Base-by-base conservation (phyloP, 2,797 vertebrate genomes). In the Lemur catta region DNA sequence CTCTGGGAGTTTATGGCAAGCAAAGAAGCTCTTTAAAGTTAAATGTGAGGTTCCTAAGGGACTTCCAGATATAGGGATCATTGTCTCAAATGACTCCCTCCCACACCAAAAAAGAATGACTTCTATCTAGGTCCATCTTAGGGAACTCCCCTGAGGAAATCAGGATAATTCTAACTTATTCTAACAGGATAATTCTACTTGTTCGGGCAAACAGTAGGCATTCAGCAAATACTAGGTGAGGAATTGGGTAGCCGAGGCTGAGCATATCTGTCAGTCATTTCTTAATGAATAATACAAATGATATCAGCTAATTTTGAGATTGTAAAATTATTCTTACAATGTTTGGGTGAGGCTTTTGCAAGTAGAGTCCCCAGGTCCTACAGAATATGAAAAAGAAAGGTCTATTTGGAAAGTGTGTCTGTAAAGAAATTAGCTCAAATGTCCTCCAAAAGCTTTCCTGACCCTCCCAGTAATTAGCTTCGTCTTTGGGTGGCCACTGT, bases 201-300 rank as follows among this genome's bases (percentile, higher is more conserved):
- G 3, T 30, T 1, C 0, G 52, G 85, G 61, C 2, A 3, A n/a
- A 9, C 18, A 43, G n/a, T 7, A 48, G 28, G 71, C 28, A 1
- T 35, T 75, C 30, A 33, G 6, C 52, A 46, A 22, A n/a, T 12
- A 26, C 11, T 3, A 65, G 33, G 33, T 18, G 59, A 41, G 52
- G 43, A 15, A 30, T 14, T 33, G 18, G 22, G 18, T 10, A 15
- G 35, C 38, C 7, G 28, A 24, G 26, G 20, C 46, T 28, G 79
- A 59, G 61, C 35, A 4, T 69, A 72, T 57, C 65, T 38, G 28
- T 17, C 35, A 7, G 13, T 26, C 1, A 1, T 52, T 84, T 75
- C 91, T 90, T 89, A 57, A 26, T 17, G 15, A 52, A 18, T 38
- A 57, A 52, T 20, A 9, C 17, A 28, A 52, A 35, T 63, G 63